phyloP scores from a whole-genome alignment of 2,888 invertebrate species.

The Callyntrura sp. region DNA sequence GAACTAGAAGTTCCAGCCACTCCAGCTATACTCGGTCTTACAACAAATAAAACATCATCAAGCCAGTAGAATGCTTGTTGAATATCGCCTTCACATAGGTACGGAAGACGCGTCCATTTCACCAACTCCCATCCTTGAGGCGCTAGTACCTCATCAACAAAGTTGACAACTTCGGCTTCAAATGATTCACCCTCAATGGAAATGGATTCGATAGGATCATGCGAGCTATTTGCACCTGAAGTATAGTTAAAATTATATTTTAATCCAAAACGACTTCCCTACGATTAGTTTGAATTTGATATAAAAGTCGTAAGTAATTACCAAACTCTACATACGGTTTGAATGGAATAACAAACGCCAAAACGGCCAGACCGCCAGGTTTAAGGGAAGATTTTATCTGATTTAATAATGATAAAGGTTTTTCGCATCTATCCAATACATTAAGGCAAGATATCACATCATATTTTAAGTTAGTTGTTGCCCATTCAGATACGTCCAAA shows the following conservation, averaged over 20 bases:
- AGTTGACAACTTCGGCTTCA: conserved; percentile 92
- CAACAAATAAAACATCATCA: conserved; percentile 95
- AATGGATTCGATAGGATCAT: conserved; percentile 90
- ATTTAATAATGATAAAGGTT: conserved; percentile 91
- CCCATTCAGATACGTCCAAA: conserved; percentile 79
- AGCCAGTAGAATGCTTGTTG: conserved; percentile 96
- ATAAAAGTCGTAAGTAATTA: conserved; percentile 85
- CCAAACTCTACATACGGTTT: conserved; percentile 97
- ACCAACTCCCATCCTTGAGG: conserved; percentile 91
- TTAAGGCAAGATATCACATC: conserved; percentile 96
- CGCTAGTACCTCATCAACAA: conserved; percentile 88
- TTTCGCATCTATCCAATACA: conserved; percentile 96
- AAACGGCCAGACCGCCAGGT: conserved; percentile 91
- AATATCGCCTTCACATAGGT: conserved; percentile 98
- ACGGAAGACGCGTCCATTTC: conserved; percentile 96
- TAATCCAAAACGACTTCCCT: background rate
- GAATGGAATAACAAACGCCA: conserved; percentile 98
- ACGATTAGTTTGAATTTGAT: background rate
- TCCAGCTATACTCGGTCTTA: no score
- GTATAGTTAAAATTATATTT: background rate
- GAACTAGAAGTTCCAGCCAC: background rate
- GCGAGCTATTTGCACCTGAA: conserved; percentile 84
- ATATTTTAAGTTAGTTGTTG: conserved; percentile 85
- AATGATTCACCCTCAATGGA: conserved; percentile 89
- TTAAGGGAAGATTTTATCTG: conserved; percentile 91